Evolutionary conservation across 2,888 invertebrate genomes (phyloP).

Genomic region (Bhutanitis thaidina): DNA sequence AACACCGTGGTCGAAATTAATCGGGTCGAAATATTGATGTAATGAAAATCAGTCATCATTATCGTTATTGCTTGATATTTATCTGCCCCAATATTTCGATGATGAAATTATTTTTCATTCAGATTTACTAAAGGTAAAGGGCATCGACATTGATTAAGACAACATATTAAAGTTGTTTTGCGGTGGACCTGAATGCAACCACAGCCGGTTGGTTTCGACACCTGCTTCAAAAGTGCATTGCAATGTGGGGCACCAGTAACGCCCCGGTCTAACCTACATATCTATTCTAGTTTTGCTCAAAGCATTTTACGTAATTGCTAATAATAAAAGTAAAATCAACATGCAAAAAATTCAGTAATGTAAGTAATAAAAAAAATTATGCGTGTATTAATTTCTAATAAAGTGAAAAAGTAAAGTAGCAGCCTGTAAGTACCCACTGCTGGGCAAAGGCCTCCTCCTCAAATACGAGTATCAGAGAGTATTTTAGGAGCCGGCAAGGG

Average conservation of each 20-base stretch:
- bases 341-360: not conserved
- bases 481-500: no score
- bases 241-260: constrained; percentile 34
- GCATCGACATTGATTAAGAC: not conserved
- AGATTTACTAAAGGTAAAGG: constrained; percentile 6
- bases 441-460: no score
- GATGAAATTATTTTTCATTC: not conserved
- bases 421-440: no score
- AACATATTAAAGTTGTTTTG: constrained; percentile 27
- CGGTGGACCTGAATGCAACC: constrained; percentile 33
- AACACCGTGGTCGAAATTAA: no score
- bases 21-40: no score
- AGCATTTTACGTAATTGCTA: not conserved
- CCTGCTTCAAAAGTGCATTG: constrained; percentile 41
- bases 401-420: no score
- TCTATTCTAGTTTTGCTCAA: constrained; percentile 1
- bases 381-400: no score
- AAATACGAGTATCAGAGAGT: no score
- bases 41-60: no score
- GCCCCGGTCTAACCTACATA: constrained; percentile 14
- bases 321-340: not conserved
- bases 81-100: no score
- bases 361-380: not conserved
- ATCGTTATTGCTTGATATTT: no score
- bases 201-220: constrained; percentile 43